Percentiles rank a stretch among this genome's conserved stretches.
phyloP scores from a whole-genome alignment of 2,113 vertebrate genomes.

The Brienomyrus longianalis region DNA sequence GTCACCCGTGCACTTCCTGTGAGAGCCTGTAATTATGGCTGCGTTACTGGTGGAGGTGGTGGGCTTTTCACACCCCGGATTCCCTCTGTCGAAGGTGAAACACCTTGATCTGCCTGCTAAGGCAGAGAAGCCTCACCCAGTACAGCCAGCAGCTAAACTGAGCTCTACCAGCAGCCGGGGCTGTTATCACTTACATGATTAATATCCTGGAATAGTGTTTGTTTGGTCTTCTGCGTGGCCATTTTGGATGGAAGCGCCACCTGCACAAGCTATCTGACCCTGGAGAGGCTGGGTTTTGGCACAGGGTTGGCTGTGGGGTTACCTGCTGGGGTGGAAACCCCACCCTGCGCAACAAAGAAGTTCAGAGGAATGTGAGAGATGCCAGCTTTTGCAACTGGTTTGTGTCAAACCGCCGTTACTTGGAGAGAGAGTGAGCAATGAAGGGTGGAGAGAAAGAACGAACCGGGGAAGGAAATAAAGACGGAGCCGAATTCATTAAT shows the following conservation, averaged over 20 bases:
- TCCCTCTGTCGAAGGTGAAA: neutral
- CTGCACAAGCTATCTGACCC: too few relatives aligned
- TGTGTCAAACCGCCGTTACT: constrained; percentile 22
- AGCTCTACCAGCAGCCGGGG: neutral
- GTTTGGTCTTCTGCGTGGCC: neutral
- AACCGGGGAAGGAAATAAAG: constrained; percentile 13
- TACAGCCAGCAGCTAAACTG: neutral
- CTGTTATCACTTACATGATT: neutral
- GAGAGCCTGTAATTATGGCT: neutral
- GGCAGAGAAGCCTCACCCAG: neutral
- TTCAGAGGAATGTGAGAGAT: constrained; percentile 32
- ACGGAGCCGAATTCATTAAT: constrained; percentile 25
- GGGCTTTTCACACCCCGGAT: constrained; percentile 3
- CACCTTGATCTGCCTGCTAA: neutral
- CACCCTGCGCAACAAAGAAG: constrained; percentile 28
- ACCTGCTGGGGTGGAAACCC: constrained; percentile 28
- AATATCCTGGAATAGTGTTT: neutral
- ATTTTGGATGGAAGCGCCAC: neutral
- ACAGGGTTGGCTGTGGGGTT: constrained; percentile 16
- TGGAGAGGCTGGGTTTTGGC: neutral
- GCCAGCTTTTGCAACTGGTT: constrained; percentile 22
- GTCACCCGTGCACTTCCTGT: neutral
- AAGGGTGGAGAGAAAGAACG: neutral
- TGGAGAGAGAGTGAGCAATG: constrained; percentile 10
- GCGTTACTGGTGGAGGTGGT: neutral